phyloP scores from a whole-genome alignment of 2,797 vertebrate species.

The Threskiornis aethiopicus region DNA sequence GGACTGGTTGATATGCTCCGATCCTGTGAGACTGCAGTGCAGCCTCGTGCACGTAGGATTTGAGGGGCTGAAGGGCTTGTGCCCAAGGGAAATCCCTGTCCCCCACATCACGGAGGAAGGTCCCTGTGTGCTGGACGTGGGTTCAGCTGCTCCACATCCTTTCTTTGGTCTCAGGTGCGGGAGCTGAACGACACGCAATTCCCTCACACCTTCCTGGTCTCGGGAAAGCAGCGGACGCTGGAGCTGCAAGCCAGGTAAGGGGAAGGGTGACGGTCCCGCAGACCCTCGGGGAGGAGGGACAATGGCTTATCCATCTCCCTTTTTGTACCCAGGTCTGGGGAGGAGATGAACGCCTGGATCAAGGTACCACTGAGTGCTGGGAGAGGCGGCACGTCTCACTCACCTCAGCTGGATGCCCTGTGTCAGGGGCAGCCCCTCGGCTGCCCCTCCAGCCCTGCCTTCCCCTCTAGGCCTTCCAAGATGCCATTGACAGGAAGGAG shows the following conservation, averaged over 20 bases:
- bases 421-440: background rate
- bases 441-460: background rate
- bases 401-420: background rate
- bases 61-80: background rate
- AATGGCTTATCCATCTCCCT: background rate
- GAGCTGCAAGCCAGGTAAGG: conserved; percentile 87
- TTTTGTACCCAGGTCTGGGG: conserved; percentile 64
- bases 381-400: background rate
- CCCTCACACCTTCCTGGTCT: conserved; percentile 86
- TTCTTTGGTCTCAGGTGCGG: conserved; percentile 48
- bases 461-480: conserved; percentile 69
- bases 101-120: background rate
- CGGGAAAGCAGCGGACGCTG: conserved; percentile 84
- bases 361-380: conserved; percentile 58
- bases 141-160: background rate
- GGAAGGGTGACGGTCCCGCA: background rate
- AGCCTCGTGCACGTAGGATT: background rate
- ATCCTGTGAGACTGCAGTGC: background rate
- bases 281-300: background rate
- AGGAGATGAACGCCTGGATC: conserved; percentile 77
- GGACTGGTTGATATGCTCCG: background rate
- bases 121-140: background rate
- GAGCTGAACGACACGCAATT: conserved; percentile 79
- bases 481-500: conserved; percentile 72
- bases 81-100: background rate